Evolutionary conservation across 1,140 invertebrate species (phyloP).

Genomic region (Lepidotrigona ventralis): DNA sequence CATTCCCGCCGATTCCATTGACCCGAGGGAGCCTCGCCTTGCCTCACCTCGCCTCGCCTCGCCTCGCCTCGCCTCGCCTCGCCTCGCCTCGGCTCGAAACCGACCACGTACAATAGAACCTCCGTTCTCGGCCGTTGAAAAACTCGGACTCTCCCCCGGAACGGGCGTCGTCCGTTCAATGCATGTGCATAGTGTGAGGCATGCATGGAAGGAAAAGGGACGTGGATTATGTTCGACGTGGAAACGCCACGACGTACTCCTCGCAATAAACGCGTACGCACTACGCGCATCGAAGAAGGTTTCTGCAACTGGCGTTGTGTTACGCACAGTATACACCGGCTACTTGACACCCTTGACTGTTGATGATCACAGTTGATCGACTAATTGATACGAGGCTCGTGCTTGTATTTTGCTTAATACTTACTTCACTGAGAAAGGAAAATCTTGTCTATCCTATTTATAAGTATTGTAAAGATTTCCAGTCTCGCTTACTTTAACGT

Average conservation of each 20-base stretch:
- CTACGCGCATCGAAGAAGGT: too few species aligned
- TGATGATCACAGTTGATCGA: too few species aligned
- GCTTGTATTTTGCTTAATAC: too few species aligned
- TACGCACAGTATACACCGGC: too few species aligned
- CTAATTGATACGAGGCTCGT: too few species aligned
- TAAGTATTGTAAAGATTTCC: too few species aligned
- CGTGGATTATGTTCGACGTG: neutral
- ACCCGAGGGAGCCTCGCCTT: slow-evolving; percentile 14
- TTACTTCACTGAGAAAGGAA: too few species aligned
- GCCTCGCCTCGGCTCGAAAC: neutral
- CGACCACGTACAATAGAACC: neutral
- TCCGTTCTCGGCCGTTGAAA: neutral
- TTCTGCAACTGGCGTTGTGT: too few species aligned
- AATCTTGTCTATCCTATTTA: too few species aligned
- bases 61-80: neutral
- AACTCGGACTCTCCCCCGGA: neutral
- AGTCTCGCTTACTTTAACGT: too few species aligned
- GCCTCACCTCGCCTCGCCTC: too few species aligned
- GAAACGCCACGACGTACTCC: neutral
- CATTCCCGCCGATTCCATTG: slow-evolving; percentile 19
- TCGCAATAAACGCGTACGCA: neutral
- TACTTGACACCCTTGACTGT: too few species aligned
- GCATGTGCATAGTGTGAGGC: slow-evolving; percentile 29
- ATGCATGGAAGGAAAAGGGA: neutral
- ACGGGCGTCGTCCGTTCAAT: slow-evolving; percentile 30